phyloP scores from a whole-genome alignment of 2,888 invertebrate species.

The Ornithoptera priamus region DNA sequence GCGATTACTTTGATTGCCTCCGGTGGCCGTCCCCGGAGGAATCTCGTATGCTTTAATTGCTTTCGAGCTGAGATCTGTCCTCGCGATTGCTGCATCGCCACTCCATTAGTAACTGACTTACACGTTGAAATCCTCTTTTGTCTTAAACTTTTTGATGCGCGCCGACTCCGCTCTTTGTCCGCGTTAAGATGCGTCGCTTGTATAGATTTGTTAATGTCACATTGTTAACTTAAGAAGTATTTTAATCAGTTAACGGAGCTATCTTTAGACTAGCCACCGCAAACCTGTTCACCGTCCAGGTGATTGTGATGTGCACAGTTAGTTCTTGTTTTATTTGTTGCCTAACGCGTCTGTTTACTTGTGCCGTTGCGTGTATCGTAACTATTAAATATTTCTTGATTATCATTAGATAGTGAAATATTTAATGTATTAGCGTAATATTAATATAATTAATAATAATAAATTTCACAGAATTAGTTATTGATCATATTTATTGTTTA shows the following conservation, averaged over 20 bases:
- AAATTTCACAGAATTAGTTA: not conserved
- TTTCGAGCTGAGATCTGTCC: slow-evolving; percentile 45
- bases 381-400: slow-evolving; percentile 24
- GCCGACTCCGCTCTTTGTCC: slow-evolving; percentile 36
- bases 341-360: slow-evolving; percentile 21
- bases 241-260: slow-evolving; percentile 28
- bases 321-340: slow-evolving; percentile 19
- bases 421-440: slow-evolving; percentile 9
- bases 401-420: slow-evolving; percentile 15
- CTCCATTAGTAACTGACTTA: slow-evolving; percentile 68
- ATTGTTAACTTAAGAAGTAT: slow-evolving; percentile 18
- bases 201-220: slow-evolving; percentile 39
- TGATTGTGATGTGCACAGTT: slow-evolving; percentile 27
- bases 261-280: slow-evolving; percentile 25
- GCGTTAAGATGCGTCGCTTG: slow-evolving; percentile 50
- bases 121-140: slow-evolving; percentile 54
- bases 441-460: not conserved
- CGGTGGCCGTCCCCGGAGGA: slow-evolving; percentile 58
- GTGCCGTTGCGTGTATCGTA: slow-evolving; percentile 18
- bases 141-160: slow-evolving; percentile 42
- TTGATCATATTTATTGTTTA: too few species aligned
- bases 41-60: slow-evolving; percentile 68
- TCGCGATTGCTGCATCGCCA: slow-evolving; percentile 42
- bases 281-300: slow-evolving; percentile 26
- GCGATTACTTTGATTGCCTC: slow-evolving; percentile 66